Conservation (phyloP, 1,140 invertebrate species). For the Anastrepha ludens region DNA sequence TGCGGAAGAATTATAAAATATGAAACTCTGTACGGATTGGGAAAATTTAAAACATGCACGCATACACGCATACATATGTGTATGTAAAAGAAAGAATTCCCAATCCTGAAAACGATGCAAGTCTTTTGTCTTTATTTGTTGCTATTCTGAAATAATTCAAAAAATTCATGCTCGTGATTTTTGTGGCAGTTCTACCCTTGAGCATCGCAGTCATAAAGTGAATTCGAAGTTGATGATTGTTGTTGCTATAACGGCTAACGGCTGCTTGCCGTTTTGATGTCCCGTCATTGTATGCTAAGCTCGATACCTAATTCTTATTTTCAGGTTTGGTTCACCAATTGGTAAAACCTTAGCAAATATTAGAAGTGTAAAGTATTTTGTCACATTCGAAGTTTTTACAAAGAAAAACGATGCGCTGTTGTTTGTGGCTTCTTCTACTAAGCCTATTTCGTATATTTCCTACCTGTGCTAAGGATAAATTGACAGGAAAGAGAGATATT, state of each 20-base stretch:
- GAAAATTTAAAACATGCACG: too few species aligned
- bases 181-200: slow-evolving; percentile 45
- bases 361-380: not conserved
- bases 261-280: not conserved
- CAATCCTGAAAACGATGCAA: not conserved
- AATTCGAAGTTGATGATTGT: not conserved
- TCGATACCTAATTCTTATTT: not conserved
- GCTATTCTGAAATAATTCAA: not conserved
- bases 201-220: slow-evolving; percentile 5
- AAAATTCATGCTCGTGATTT: slow-evolving; percentile 54
- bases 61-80: too few species aligned
- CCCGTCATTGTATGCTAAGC: not conserved
- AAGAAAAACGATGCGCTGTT: not conserved
- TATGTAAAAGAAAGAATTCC: too few species aligned
- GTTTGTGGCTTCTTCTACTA: not conserved
- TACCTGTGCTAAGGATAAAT: slow-evolving; percentile 18
- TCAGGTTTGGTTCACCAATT: not conserved
- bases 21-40: too few species aligned
- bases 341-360: not conserved
- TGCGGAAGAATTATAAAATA: too few species aligned
- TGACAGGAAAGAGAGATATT: not conserved
- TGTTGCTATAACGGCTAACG: not conserved
- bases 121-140: not conserved
- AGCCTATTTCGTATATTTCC: not conserved
- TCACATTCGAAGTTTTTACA: not conserved